Evolutionary conservation across 2,888 invertebrate species (phyloP).

Genomic region (Apamea epomidion): DNA sequence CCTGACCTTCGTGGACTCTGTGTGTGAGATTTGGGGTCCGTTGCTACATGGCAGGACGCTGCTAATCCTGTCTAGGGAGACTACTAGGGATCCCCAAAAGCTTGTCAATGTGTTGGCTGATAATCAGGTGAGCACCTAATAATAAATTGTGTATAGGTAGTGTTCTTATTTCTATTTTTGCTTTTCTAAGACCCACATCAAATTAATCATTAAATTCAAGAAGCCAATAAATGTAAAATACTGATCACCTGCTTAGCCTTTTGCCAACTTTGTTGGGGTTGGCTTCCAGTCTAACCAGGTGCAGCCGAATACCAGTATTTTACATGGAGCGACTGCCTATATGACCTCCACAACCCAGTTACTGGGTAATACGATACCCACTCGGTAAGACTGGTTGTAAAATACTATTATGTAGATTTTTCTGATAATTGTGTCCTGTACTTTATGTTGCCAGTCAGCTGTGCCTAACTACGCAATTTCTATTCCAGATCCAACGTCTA

Average conservation of each 20-base stretch:
- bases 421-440: neutral
- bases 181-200: neutral
- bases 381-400: neutral
- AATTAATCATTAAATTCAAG: neutral
- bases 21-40: constrained; percentile 97
- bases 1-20: constrained; percentile 97
- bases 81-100: constrained; percentile 94
- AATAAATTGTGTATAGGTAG: neutral
- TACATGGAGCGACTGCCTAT: too few relatives aligned
- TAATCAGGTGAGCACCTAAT: constrained; percentile 90
- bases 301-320: too few relatives aligned
- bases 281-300: too few relatives aligned
- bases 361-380: too few relatives aligned
- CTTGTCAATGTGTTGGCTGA: constrained; percentile 93
- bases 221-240: neutral
- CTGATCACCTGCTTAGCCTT: too few relatives aligned
- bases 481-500: constrained; percentile 92
- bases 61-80: constrained; percentile 93
- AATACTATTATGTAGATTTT: neutral
- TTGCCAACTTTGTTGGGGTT: too few relatives aligned
- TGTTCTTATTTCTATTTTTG: neutral
- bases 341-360: too few relatives aligned
- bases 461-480: neutral
- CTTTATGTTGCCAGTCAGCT: neutral
- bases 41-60: constrained; percentile 93